Evolutionary conservation across 2,113 vertebrate genomes (phyloP), one percentile per base, ranked within the genome.

Genomic region (Cephalopholis sonnerati): DNA sequence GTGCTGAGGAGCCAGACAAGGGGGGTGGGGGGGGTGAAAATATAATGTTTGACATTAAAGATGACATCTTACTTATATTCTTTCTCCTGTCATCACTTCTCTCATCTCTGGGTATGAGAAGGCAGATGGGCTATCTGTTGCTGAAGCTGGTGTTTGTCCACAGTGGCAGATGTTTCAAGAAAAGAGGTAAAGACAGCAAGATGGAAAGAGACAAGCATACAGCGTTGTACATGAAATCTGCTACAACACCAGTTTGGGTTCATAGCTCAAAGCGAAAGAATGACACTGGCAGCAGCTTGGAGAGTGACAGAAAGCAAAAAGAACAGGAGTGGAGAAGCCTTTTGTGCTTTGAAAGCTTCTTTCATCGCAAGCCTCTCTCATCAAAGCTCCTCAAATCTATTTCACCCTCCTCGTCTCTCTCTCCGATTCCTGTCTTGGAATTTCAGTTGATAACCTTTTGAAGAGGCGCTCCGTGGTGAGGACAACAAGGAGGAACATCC

Each of bases 61-160:
- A 93, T 91, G 93, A 94, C 92, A 81, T 92, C 91, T 92, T 88
- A 89, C 90, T 94, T 93, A 87, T 91, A 91, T 83, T 86, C 87
- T 63, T 86, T 90, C 86, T 88, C 79, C 74, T 86, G 88, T 91
- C 89, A 91, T 92, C 91, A 83, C 77, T 79, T 72, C 77, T 77
- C 84, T 83, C 88, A 84, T 85, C 75, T 84, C 74, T 83, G 27
- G 79, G 72, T 86, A 85, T 92, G 76, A 90, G 88, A 74, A 75
- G 74, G 48, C 65, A 66, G 51, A 59, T 24, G 39, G 77, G 78
- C n/a, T 62, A 51, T 81, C 73, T 78, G 66, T 41, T 75, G 57
- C 78, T 61, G 67, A 16, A 58, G 82, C 54, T 69, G 66, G 58
- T 77, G 73, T 17, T 44, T 20, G 74, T 77, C 46, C 27, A 12